Conservation (phyloP, 2,888 invertebrate genomes). For the Drosophila setosimentum region DNA sequence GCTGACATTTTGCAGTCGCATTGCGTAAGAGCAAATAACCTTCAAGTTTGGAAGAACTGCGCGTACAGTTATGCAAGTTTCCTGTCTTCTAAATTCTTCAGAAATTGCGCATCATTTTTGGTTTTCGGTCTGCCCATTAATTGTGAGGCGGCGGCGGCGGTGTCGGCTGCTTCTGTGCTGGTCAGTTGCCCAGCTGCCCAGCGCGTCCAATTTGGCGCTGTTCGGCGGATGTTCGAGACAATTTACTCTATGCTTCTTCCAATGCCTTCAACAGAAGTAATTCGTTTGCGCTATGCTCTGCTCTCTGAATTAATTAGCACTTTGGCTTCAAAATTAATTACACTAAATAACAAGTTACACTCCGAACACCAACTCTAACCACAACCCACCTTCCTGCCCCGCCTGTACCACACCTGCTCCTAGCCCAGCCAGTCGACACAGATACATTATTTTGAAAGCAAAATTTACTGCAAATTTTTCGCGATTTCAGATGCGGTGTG, state of each 20-base stretch:
- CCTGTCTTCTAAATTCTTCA: conserved; percentile 67
- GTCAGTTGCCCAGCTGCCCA: conserved; percentile 17
- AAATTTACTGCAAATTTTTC: conserved; percentile 58
- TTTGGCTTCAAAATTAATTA: conserved; percentile 75
- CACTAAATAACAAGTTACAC: conserved; percentile 78
- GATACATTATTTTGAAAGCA: conserved; percentile 64
- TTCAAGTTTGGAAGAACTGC: conserved; percentile 48
- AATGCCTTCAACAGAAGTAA: conserved; percentile 69
- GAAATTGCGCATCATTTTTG: conserved; percentile 57
- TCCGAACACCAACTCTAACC: conserved; percentile 49
- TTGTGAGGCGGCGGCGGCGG: conserved; percentile 36
- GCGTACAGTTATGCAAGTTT: conserved; percentile 75
- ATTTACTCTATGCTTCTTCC: conserved; percentile 55
- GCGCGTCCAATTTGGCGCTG: conserved; percentile 54
- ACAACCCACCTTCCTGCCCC: neutral
- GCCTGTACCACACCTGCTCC: neutral
- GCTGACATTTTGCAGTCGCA: conserved; percentile 53
- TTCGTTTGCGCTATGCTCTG: conserved; percentile 34
- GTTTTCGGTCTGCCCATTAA: conserved; percentile 55
- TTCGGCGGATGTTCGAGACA: conserved; percentile 69
- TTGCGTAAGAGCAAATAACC: conserved; percentile 65
- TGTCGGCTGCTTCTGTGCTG: conserved; percentile 48
- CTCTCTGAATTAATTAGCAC: conserved; percentile 77
- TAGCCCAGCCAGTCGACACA: neutral
- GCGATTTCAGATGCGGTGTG: conserved; percentile 31